phyloP scores from a whole-genome alignment of 2,113 vertebrate species.

The Numenius arquata region DNA sequence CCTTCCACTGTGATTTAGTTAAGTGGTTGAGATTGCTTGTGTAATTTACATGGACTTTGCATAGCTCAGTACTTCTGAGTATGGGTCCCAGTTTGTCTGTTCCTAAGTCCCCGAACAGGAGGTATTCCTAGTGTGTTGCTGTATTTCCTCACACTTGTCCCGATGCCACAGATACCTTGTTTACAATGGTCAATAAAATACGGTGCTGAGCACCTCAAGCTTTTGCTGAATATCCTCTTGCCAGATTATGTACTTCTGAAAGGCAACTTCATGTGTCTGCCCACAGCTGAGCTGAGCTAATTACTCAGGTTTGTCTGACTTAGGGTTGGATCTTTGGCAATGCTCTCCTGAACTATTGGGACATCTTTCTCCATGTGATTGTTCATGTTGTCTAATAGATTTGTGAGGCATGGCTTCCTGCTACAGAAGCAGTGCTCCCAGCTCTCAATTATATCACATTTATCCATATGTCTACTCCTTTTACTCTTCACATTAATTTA shows the following conservation, averaged over 20 bases:
- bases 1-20: neutral
- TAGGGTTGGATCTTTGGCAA: neutral
- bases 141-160: neutral
- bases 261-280: neutral
- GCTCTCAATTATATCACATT: neutral
- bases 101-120: neutral
- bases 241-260: neutral
- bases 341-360: neutral
- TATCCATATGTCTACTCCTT: neutral
- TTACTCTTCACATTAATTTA: neutral
- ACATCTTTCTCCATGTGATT: neutral
- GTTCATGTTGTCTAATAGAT: neutral
- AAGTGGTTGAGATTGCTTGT: neutral
- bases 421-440: neutral
- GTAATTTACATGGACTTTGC: neutral
- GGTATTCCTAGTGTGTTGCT: neutral
- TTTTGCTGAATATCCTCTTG: neutral
- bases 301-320: neutral
- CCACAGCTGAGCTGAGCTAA: neutral
- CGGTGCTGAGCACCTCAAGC: fast-evolving
- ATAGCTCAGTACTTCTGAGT: neutral
- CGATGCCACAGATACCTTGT: neutral
- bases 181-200: neutral
- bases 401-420: neutral
- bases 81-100: neutral